These are phyloP conservation scores for Drosophila affinis DNA, from an alignment of 2,888 invertebrate species.

Conservation along the genomic window DNA sequence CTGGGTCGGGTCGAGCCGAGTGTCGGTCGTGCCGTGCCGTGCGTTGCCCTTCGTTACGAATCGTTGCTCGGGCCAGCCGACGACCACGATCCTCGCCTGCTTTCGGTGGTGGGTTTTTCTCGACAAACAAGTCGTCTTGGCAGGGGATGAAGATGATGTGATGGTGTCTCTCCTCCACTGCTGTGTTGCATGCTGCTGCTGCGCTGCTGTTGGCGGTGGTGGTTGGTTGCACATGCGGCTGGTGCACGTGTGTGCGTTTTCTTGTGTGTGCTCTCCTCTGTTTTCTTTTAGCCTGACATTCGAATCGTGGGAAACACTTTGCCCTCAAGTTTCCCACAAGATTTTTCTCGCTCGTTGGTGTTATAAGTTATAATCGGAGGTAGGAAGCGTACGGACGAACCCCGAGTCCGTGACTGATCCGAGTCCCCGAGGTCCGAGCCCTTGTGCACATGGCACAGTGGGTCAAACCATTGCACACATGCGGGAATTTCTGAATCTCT, in stretches of 20 bases:
- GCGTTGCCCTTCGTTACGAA: neutral
- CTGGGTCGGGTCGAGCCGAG: slow-evolving; percentile 11
- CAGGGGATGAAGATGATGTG: slow-evolving; percentile 75
- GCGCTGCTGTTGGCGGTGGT: slow-evolving; percentile 23
- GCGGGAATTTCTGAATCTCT: slow-evolving; percentile 29
- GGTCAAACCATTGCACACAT: slow-evolving; percentile 52
- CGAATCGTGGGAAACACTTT: slow-evolving; percentile 84
- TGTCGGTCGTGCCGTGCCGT: neutral
- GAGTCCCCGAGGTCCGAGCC: slow-evolving; percentile 56
- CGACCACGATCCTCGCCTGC: slow-evolving; percentile 36
- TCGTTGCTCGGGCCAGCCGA: neutral
- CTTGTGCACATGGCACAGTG: slow-evolving; percentile 80
- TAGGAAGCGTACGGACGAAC: slow-evolving; percentile 63
- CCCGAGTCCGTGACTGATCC: slow-evolving; percentile 31
- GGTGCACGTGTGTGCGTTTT: slow-evolving; percentile 27
- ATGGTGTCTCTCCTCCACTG: slow-evolving; percentile 46
- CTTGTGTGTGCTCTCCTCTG: slow-evolving; percentile 65
- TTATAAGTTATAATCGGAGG: slow-evolving; percentile 80
- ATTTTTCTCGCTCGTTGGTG: slow-evolving; percentile 81
- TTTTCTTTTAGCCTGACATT: slow-evolving; percentile 78
- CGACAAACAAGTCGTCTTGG: slow-evolving; percentile 72
- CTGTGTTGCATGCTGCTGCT: slow-evolving; percentile 25
- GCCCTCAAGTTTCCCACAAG: slow-evolving; percentile 84
- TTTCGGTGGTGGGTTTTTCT: slow-evolving; percentile 71
- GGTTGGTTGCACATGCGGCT: slow-evolving; percentile 71